Base-by-base conservation (phyloP, 2,888 invertebrate species). In the Synanthedon tipuliformis region DNA sequence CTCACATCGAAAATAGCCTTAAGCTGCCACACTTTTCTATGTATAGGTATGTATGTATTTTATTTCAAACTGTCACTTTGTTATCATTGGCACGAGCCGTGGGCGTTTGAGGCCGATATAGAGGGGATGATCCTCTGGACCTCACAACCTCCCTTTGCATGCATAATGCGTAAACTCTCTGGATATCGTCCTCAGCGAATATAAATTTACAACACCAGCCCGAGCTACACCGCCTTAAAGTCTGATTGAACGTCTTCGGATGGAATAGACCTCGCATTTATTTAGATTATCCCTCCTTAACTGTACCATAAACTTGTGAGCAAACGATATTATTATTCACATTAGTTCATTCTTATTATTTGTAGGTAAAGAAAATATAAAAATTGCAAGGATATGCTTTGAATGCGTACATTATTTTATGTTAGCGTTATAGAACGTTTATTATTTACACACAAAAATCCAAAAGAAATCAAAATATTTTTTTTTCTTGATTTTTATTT, bases 111-210 rank as follows among this genome's bases (percentile, higher is more conserved):
- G 40, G 40, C 48, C 51, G 50, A 51, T 55, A 52, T 40, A 55
- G 18, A 40, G 51, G 41, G 49, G 54, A 50, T 34, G 55, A 56
- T 59, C 63, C 60, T 66, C 66, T 77, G 73, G 69, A 73, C 73
- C 71, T 66, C 68, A 73, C 71, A 70, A 73, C 68, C 66, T 68
- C 60, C 65, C 63, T 75, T 72, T 71, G 73, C 75, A 77, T 79
- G 69, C 75, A 78, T 80, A 78, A 79, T 80, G 69, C 62, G 71
- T 70, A 70, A 73, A 71, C 66, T 69, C 64, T 55, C 62, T 60
- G 71, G 72, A 76, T 71, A 73, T 69, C 71, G 60, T 75, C 61
- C 69, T 74, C 72, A 71, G 74, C 72, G 71, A 73, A 79, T 78
- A 79, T 75, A 78, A 78, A 81, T 75, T 78, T 73, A 71, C 73